phyloP scores from a whole-genome alignment of 2,113 vertebrate genomes.

The Columba livia region DNA sequence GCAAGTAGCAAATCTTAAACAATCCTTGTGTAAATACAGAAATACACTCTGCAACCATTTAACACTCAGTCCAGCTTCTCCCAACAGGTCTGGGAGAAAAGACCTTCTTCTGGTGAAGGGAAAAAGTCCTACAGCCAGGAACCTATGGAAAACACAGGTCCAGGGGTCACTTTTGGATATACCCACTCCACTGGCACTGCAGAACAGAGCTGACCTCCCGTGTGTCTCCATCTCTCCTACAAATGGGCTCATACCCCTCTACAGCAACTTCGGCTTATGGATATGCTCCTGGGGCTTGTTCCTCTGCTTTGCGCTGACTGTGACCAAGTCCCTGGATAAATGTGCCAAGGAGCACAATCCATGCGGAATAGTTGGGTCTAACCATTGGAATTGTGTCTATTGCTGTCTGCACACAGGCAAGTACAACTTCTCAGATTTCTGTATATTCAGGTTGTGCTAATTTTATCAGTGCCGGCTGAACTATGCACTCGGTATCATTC shows the following conservation, averaged over 20 bases:
- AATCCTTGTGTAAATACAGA: not conserved
- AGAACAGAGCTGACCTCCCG: not conserved
- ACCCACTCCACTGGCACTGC: not conserved
- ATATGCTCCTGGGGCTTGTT: not conserved
- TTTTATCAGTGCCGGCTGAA: not conserved
- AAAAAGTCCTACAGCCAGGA: not conserved
- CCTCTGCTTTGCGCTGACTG: not conserved
- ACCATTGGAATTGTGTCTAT: accelerated
- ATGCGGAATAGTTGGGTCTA: not conserved
- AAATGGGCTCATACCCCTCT: not conserved
- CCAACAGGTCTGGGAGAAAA: not conserved
- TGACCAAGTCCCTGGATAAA: not conserved
- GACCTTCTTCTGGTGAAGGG: not conserved
- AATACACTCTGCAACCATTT: not conserved
- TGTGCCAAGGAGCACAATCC: not conserved
- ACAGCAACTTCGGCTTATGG: not conserved
- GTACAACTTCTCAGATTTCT: not conserved
- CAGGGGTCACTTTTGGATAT: not conserved
- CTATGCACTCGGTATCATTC: not conserved
- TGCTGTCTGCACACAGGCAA: not conserved
- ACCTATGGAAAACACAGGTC: accelerated
- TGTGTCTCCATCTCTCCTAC: not conserved
- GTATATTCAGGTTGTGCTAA: not conserved
- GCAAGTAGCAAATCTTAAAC: not conserved
- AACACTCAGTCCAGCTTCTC: not conserved